Conservation (phyloP, 2,888 invertebrate genomes). For the Tanytarsus gracilentus region DNA sequence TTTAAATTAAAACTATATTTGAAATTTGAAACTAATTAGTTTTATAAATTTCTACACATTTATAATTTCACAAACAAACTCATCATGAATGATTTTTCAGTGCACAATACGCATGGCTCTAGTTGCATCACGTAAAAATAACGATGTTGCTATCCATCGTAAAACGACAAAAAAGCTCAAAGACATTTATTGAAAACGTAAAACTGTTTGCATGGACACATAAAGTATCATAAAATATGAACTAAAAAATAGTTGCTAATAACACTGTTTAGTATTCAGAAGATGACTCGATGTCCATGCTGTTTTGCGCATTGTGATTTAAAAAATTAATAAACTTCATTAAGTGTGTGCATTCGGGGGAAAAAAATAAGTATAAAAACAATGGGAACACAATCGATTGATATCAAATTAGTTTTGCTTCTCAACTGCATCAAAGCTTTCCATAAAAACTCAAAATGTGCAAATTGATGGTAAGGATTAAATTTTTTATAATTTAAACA, state of each 20-base stretch:
- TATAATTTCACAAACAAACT: no score
- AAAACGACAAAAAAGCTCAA: no score
- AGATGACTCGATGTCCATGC: not conserved
- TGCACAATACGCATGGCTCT: no score
- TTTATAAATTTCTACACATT: no score
- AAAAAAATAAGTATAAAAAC: constrained; percentile 8
- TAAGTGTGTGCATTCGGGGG: not conserved
- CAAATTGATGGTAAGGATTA: constrained; percentile 8
- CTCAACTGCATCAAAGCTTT: not conserved
- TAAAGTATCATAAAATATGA: not conserved
- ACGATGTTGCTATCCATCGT: no score
- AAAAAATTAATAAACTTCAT: not conserved
- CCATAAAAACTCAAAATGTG: constrained; percentile 4
- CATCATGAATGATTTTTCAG: no score
- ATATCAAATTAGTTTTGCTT: not conserved
- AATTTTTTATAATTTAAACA: not conserved
- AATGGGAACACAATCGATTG: not conserved
- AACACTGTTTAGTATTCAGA: constrained; percentile 2
- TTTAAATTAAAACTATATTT: no score
- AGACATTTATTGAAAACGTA: not conserved
- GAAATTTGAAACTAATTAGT: no score
- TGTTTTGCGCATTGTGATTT: not conserved
- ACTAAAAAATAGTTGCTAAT: not conserved
- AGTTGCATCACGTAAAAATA: no score
- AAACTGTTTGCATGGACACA: not conserved